phyloP scores from a whole-genome alignment of 35 echinoderm and acorn worm species.

The Apostichopus parvimensis region DNA sequence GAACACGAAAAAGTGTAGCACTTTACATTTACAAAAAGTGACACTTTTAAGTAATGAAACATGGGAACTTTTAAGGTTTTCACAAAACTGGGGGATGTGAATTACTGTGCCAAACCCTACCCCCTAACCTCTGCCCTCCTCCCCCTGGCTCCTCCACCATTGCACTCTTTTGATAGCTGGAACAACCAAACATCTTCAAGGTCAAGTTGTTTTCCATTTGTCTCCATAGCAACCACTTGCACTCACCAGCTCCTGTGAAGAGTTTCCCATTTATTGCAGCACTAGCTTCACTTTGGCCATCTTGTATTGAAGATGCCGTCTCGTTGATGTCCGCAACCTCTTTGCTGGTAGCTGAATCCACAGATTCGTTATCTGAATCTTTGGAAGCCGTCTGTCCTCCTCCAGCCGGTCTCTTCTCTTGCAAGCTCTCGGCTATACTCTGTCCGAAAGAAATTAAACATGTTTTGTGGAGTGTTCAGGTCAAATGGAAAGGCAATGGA shows the following conservation, averaged over 20 bases:
- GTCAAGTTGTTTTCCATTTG: too few species aligned
- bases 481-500: too few species aligned
- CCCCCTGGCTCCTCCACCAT: too few species aligned
- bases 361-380: conserved; percentile 69
- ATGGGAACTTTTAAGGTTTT: too few species aligned
- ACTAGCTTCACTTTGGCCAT: conserved; percentile 49
- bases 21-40: too few species aligned
- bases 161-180: too few species aligned
- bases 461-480: background rate
- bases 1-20: too few species aligned
- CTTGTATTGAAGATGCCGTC: conserved; percentile 55
- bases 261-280: conserved; percentile 35
- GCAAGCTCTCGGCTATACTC: conserved; percentile 96
- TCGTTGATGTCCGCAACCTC: conserved; percentile 83
- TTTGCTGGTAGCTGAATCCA: conserved; percentile 69
- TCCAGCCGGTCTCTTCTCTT: conserved; percentile 56
- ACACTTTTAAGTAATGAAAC: too few species aligned
- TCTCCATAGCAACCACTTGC: background rate
- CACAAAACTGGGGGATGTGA: too few species aligned
- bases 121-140: too few species aligned
- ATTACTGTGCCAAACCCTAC: too few species aligned
- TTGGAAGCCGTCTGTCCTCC: conserved; percentile 5
- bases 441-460: background rate
- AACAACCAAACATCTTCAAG: too few species aligned
- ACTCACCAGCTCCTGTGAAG: conserved; percentile 45